Conservation (phyloP, 2,113 vertebrate genomes). For the Python bivittatus region DNA sequence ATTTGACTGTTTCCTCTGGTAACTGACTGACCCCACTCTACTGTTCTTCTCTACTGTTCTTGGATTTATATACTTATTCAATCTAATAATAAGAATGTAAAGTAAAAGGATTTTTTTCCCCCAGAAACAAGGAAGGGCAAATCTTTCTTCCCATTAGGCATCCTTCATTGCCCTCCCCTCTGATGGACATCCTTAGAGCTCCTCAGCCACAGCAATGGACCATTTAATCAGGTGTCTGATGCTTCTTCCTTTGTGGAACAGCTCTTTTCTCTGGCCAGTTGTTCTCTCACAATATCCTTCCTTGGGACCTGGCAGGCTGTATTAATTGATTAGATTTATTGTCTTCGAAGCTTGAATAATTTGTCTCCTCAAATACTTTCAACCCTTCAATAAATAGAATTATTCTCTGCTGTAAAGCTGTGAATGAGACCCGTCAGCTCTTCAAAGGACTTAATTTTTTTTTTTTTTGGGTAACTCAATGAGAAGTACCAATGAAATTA, state of each 20-base stretch:
- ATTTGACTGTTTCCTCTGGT: background rate
- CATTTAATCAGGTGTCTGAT: background rate
- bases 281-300: background rate
- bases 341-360: background rate
- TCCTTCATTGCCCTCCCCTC: background rate
- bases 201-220: background rate
- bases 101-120: background rate
- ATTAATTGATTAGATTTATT: background rate
- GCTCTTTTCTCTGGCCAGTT: background rate
- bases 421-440: background rate
- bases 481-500: conserved; percentile 18
- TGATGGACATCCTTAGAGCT: background rate
- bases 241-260: background rate
- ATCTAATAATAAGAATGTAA: background rate
- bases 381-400: conserved; percentile 16
- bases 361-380: conserved; percentile 3
- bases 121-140: background rate
- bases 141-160: background rate
- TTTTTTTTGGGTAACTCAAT: background rate
- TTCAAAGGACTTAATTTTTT: conserved; percentile 25
- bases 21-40: background rate
- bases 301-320: background rate
- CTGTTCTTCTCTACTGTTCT: background rate
- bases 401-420: conserved; percentile 5
- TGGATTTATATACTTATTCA: background rate